A percentile compares a stretch with the other conserved stretches of the same genome.
Conservation (phyloP, 2,888 invertebrate species). For the Acanthacorydalis orientalis region DNA sequence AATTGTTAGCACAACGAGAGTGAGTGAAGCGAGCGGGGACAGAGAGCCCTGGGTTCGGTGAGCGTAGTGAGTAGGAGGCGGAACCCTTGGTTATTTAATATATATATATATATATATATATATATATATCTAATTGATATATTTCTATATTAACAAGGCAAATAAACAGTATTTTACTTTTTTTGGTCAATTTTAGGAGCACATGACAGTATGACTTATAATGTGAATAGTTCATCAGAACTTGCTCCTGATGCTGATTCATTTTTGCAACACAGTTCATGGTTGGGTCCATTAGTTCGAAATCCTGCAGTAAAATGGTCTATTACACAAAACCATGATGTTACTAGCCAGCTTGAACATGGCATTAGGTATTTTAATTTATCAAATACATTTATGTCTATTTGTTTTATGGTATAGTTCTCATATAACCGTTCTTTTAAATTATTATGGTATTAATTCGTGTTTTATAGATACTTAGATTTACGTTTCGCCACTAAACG, state of each 20-base stretch:
- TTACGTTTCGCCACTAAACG: constrained; percentile 24
- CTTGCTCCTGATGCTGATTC: constrained; percentile 4
- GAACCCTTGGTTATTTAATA: too few relatives aligned
- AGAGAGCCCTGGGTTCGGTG: too few relatives aligned
- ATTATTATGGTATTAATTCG: too few relatives aligned
- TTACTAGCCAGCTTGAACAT: background rate
- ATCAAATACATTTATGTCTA: too few relatives aligned
- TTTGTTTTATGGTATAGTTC: too few relatives aligned
- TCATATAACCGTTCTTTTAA: too few relatives aligned
- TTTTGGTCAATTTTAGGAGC: constrained; percentile 4
- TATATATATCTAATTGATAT: too few relatives aligned
- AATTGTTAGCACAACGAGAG: too few relatives aligned
- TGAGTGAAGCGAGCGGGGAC: too few relatives aligned
- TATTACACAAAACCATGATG: background rate
- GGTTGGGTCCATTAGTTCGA: background rate
- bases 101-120: too few relatives aligned
- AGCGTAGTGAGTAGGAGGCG: too few relatives aligned
- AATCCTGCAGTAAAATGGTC: constrained; percentile 1
- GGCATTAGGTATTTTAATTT: constrained; percentile 1
- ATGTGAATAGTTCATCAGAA: background rate
- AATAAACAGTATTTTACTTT: background rate
- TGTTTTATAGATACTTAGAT: constrained; percentile 27
- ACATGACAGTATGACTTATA: constrained; percentile 5
- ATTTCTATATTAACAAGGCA: too few relatives aligned
- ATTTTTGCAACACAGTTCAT: constrained; percentile 1